phyloP scores from a whole-genome alignment of 2,797 vertebrate species.

The Sebastes baramenuke region DNA sequence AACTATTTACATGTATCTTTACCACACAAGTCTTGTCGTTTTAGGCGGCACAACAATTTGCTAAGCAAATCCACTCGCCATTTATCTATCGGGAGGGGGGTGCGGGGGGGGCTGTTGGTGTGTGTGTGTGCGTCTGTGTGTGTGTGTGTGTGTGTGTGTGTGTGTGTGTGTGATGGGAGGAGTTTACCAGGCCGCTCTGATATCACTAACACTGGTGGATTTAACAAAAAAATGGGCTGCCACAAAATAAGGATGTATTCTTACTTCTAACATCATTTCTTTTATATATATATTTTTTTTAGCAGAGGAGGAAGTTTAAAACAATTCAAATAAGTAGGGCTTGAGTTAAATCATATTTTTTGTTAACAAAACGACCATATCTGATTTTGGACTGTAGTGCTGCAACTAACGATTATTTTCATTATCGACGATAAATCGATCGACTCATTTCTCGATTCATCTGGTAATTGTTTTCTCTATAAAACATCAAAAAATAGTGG shows the following conservation, averaged over 20 bases:
- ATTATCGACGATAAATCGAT: not conserved
- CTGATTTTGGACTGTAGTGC: not conserved
- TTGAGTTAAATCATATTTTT: not conserved
- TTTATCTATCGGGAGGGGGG: constrained; percentile 70
- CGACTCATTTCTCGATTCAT: not conserved
- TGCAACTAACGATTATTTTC: not conserved
- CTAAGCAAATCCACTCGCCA: constrained; percentile 79
- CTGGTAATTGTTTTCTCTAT: not conserved
- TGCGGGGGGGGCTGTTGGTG: constrained; percentile 37
- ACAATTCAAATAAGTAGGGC: not conserved
- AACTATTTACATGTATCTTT: constrained; percentile 79
- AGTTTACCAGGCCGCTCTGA: constrained; percentile 26
- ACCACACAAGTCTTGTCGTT: constrained; percentile 77
- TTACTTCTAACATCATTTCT: constrained; percentile 4
- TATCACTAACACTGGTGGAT: constrained; percentile 12
- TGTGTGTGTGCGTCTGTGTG: constrained; percentile 19
- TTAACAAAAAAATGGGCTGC: not conserved
- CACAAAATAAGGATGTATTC: constrained; percentile 10
- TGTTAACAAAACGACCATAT: not conserved
- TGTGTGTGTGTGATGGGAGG: constrained; percentile 27
- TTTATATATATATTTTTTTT: not conserved
- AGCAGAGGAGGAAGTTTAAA: not conserved
- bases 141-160: not conserved
- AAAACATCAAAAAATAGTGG: not conserved
- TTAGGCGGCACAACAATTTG: constrained; percentile 79